phyloP scores from a whole-genome alignment of 2,888 invertebrate genomes.

The Nebria brevicollis region DNA sequence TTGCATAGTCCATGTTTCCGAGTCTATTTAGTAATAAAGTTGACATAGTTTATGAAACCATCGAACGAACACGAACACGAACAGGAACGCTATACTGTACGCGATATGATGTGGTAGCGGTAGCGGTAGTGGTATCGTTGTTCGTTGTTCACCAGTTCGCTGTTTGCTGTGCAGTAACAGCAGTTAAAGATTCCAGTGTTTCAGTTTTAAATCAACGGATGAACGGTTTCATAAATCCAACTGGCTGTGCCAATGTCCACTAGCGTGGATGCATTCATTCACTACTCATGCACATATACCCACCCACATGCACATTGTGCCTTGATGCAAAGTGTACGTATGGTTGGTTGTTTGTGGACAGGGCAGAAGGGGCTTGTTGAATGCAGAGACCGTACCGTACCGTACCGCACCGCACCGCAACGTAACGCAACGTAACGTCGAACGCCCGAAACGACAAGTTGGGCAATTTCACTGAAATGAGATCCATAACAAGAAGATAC shows the following conservation, averaged over 20 bases:
- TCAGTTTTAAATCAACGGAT: background rate
- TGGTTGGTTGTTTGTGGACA: background rate
- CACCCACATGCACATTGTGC: background rate
- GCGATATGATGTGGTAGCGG: background rate
- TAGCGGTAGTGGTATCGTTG: background rate
- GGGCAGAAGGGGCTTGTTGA: conserved; percentile 1
- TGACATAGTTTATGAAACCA: conserved; percentile 39
- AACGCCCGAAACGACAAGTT: conserved; percentile 58
- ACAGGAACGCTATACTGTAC: background rate
- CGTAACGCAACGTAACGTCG: conserved; percentile 49
- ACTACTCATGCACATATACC: background rate
- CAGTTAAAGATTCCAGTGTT: background rate
- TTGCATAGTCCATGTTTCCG: conserved; percentile 36
- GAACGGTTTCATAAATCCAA: background rate
- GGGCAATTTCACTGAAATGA: conserved; percentile 59
- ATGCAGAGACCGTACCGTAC: conserved; percentile 15
- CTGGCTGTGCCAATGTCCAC: conserved; percentile 1
- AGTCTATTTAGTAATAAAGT: conserved; percentile 39
- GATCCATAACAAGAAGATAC: conserved; percentile 56
- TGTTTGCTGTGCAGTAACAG: background rate
- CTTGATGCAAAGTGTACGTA: conserved; percentile 28
- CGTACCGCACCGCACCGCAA: conserved; percentile 50
- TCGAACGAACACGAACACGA: background rate
- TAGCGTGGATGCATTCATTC: background rate
- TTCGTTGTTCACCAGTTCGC: background rate